Conservation (phyloP, 2,888 invertebrate genomes). For the Aphidoletes aphidimyza region DNA sequence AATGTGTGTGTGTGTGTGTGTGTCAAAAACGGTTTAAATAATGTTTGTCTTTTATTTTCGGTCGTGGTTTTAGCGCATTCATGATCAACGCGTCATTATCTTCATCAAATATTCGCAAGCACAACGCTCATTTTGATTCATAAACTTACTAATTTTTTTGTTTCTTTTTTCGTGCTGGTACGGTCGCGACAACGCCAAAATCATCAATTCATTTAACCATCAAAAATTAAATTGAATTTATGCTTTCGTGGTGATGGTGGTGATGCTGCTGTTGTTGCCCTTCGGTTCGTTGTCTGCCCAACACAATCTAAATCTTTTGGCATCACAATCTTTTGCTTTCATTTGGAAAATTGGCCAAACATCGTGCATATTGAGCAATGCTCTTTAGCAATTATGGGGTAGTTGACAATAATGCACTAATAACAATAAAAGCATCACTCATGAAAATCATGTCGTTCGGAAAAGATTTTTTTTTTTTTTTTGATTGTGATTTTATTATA, state of each 20-base stretch:
- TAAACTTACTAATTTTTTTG: not conserved
- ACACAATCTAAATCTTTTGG: not conserved
- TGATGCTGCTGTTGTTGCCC: too few relatives aligned
- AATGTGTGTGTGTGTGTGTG: too few relatives aligned
- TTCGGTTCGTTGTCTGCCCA: not conserved
- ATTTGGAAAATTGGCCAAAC: not conserved
- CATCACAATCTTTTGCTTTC: not conserved
- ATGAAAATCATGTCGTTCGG: conserved; percentile 21
- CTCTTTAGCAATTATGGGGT: conserved; percentile 17
- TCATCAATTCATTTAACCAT: not conserved
- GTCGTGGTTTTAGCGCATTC: not conserved
- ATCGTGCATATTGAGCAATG: conserved; percentile 9
- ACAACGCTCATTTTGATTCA: conserved; percentile 8
- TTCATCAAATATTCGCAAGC: not conserved
- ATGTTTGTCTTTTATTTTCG: conserved; percentile 14
- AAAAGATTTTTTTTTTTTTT: conserved; percentile 24
- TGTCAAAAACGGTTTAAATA: not conserved
- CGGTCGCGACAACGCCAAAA: not conserved
- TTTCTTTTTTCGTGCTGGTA: not conserved
- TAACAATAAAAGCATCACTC: conserved; percentile 53
- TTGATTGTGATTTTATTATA: conserved; percentile 42
- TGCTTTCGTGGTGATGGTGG: too few relatives aligned
- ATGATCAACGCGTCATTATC: conserved; percentile 1
- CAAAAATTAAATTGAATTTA: conserved; percentile 34
- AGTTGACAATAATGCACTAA: conserved; percentile 50